phyloP scores from a whole-genome alignment of 2,113 vertebrate genomes.

The Mormyrus lacerda region DNA sequence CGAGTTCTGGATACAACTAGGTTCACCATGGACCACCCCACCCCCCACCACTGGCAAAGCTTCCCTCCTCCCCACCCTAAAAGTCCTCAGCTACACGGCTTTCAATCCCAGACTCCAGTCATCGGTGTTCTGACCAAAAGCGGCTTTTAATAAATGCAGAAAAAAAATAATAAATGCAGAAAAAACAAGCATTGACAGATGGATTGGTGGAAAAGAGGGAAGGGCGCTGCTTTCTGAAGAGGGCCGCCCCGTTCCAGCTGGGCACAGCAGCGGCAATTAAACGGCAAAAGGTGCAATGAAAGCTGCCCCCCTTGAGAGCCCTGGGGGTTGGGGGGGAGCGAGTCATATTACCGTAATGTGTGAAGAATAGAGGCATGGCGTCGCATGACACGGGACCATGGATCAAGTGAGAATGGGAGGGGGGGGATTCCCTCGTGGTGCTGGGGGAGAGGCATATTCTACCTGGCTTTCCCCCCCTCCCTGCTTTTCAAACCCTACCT shows the following conservation, averaged over 20 bases:
- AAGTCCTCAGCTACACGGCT: background rate
- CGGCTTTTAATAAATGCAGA: background rate
- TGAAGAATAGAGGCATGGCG: background rate
- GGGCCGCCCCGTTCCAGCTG: too few species aligned
- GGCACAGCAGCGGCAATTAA: background rate
- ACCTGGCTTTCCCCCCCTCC: background rate
- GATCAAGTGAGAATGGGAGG: background rate
- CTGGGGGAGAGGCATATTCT: background rate
- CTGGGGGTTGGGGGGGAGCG: background rate
- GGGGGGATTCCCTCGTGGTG: background rate
- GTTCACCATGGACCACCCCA: background rate
- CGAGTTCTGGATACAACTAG: background rate
- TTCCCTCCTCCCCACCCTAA: background rate
- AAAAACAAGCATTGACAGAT: too few species aligned
- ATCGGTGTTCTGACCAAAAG: background rate
- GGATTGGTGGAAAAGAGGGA: background rate
- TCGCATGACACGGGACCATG: background rate
- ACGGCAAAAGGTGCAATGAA: background rate
- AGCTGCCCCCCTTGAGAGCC: background rate
- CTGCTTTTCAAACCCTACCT: background rate
- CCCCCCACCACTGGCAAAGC: background rate
- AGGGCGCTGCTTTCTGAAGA: background rate
- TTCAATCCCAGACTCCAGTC: background rate
- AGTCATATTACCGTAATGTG: background rate
- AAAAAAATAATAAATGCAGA: too few species aligned